Percentiles rank a stretch among this genome's conserved stretches.
Evolutionary conservation across 2,797 vertebrate genomes (phyloP).

Genomic region (Arctocebus calabarensis): DNA sequence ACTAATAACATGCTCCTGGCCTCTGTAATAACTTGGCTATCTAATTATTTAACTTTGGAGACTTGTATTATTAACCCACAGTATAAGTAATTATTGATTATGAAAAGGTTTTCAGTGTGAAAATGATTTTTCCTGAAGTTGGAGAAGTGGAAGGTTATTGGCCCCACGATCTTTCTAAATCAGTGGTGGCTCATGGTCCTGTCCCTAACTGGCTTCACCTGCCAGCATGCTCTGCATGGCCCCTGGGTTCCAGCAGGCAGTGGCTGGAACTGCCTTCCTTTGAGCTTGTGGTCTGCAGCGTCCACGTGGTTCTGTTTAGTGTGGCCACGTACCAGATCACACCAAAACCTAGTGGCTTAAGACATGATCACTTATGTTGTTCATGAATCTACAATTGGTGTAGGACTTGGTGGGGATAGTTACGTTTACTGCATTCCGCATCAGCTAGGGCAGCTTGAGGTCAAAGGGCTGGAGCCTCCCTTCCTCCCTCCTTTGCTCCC

Average conservation of each 20-base stretch:
- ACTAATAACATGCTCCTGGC: not conserved
- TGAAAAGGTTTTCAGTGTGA: not conserved
- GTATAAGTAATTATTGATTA: not conserved
- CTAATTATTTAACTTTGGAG: not conserved
- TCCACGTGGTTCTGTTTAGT: not conserved
- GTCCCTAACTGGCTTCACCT: not conserved
- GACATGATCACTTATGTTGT: not conserved
- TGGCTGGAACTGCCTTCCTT: not conserved
- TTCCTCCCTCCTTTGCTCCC: not conserved
- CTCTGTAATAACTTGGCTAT: not conserved
- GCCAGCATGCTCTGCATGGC: accelerated
- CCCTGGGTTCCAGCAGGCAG: not conserved
- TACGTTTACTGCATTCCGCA: not conserved
- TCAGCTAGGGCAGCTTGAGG: not conserved
- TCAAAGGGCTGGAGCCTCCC: not conserved
- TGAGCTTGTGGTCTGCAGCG: not conserved
- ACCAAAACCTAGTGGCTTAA: not conserved
- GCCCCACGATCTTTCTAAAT: not conserved
- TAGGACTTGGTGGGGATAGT: not conserved
- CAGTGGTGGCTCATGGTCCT: not conserved
- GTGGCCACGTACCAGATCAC: not conserved
- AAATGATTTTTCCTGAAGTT: not conserved
- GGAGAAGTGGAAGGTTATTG: not conserved
- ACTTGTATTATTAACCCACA: not conserved
- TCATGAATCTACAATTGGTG: not conserved